Evolutionary conservation across 2,113 vertebrate genomes (phyloP), one percentile per base, ranked within the genome.

Genomic region (Coptodon bakossiorum): DNA sequence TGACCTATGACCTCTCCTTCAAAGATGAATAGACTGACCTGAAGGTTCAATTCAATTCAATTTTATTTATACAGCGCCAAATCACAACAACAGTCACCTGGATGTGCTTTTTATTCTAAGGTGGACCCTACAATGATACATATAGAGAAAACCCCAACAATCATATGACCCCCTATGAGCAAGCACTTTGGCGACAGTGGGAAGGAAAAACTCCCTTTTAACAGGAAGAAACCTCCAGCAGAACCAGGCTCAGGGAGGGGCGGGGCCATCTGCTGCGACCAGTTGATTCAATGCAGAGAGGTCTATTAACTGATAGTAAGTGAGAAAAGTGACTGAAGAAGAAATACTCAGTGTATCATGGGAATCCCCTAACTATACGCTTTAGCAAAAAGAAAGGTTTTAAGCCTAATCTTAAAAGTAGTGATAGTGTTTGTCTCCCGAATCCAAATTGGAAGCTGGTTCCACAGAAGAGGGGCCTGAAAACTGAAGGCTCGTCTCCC

Each of bases 201-300:
- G 56, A 16, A 29, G 13, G 56, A 29, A 59, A 59, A 59, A 29
- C 56, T 59, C 56, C 3, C 13, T 9, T 59, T 29, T 59, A 59
- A 59, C 0, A 59, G 24, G 13, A 29, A 29, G 56, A 59, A 29
- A 59, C 56, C 56, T 29, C 24, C 0, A 0, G 13, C 56, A 59
- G 13, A 16, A 59, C 56, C 24, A 29, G 54, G 7, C 54, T 57
- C 54, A 57, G 24, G 24, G 24, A 57, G 24, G 24, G 7, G 56
- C 3, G 3, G 29, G 29, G 12, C 24, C 56, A 9, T 9, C 7
- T 57, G 56, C 24, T 57, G 56, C 2, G 3, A 57, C 1, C 24
- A 0, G 24, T 16, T 57, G 56, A 57, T 16, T 59, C 56, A 59
- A 16, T 29, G 4, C 24, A 29, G 24, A 59, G 24, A 59, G 13